phyloP scores from a whole-genome alignment of 1,140 invertebrate species.

The Luehdorfia chinensis region DNA sequence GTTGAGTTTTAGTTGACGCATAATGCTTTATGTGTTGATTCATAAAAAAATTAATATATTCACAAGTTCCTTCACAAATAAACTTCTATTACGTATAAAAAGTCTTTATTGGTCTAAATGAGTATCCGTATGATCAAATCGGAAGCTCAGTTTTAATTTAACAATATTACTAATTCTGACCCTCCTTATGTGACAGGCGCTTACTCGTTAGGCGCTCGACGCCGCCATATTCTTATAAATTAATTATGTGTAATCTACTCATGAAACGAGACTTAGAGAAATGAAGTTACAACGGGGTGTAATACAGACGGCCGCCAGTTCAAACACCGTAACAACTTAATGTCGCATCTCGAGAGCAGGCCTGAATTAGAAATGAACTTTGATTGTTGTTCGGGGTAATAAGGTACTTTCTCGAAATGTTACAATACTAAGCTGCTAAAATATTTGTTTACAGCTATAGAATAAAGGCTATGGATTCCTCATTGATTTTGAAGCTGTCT shows the following conservation, averaged over 20 bases:
- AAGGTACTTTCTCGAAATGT: slow-evolving; percentile 45
- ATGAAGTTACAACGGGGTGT: slow-evolving; percentile 65
- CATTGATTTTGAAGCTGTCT: too few relatives aligned
- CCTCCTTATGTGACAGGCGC: slow-evolving; percentile 36
- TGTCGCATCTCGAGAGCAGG: slow-evolving; percentile 50
- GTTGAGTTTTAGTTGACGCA: too few relatives aligned
- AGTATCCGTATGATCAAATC: too few relatives aligned
- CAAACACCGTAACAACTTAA: slow-evolving; percentile 56
- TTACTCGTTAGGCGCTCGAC: slow-evolving; percentile 42
- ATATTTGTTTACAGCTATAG: slow-evolving; percentile 1
- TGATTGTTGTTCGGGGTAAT: slow-evolving; percentile 54
- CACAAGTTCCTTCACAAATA: too few relatives aligned
- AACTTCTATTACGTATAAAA: too few relatives aligned
- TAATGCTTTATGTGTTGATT: too few relatives aligned
- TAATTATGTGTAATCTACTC: slow-evolving; percentile 76
- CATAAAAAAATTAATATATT: too few relatives aligned
- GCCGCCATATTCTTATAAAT: slow-evolving; percentile 73
- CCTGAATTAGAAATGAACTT: slow-evolving; percentile 69
- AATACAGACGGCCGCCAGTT: slow-evolving; percentile 28
- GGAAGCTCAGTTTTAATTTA: slow-evolving; percentile 17
- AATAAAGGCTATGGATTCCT: too few relatives aligned
- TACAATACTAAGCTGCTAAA: background rate
- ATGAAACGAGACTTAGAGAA: slow-evolving; percentile 69
- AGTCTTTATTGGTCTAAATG: too few relatives aligned
- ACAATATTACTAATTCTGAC: slow-evolving; percentile 42